Evolutionary conservation across 2,888 invertebrate genomes (phyloP).

Genomic region (Scaeva pyrastri): DNA sequence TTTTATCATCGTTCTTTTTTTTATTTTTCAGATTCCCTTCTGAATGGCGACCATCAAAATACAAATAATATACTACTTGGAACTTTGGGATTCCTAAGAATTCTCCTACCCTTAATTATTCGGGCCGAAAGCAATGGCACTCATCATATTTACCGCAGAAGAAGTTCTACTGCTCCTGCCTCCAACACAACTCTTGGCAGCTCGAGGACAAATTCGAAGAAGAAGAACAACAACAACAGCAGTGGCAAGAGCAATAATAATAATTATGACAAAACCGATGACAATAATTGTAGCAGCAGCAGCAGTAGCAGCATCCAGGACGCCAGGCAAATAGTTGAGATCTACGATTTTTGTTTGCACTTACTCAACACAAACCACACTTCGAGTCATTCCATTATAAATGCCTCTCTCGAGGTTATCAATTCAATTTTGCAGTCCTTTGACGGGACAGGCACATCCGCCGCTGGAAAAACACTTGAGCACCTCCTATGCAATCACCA

Average conservation of each 20-base stretch:
- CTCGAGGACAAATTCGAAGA: not conserved
- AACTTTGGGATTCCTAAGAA: constrained; percentile 87
- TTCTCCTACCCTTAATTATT: constrained; percentile 86
- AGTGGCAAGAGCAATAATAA: constrained; percentile 3
- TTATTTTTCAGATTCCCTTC: constrained; percentile 79
- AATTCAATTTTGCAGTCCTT: constrained; percentile 82
- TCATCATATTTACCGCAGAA: constrained; percentile 50
- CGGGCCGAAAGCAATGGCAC: constrained; percentile 74
- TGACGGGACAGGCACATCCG: constrained; percentile 77
- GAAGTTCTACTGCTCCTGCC: constrained; percentile 11
- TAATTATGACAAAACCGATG: constrained; percentile 42
- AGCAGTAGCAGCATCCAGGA: constrained; percentile 77
- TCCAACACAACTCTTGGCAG: constrained; percentile 7
- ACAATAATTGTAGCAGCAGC: constrained; percentile 39
- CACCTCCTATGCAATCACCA: constrained; percentile 82
- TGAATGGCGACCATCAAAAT: constrained; percentile 82
- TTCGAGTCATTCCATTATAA: constrained; percentile 94
- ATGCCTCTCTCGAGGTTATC: constrained; percentile 91
- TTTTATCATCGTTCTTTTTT: constrained; percentile 23
- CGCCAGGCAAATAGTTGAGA: constrained; percentile 85
- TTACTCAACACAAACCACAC: constrained; percentile 88
- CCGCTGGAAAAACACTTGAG: constrained; percentile 80
- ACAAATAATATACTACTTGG: constrained; percentile 86
- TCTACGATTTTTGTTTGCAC: constrained; percentile 91
- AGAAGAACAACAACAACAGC: not conserved